Evolutionary conservation across 2,888 invertebrate genomes (phyloP), one percentile per base, ranked within the genome.

Genomic region (Spialia ferax): DNA sequence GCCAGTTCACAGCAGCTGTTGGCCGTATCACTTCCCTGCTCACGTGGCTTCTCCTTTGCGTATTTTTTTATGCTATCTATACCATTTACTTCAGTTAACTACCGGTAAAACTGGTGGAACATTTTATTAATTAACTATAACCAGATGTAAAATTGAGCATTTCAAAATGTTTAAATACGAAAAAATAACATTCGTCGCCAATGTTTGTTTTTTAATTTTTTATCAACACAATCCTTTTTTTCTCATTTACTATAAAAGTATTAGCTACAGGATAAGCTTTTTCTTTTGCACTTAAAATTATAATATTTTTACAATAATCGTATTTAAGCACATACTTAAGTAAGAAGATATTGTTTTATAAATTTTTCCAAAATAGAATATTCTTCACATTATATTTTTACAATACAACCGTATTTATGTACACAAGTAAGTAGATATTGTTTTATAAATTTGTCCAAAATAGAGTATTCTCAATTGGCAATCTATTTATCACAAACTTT

Each of bases 401-500:
- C 3, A 35, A 35, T 11, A 35, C 11, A 35, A 35, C 13, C 13
- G 13, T 35, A 3, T 10, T 35, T 13, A 35, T 35, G 10, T 3
- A 35, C n/a, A 1, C 2, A 35, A 35, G 13, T 13, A 3, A 35
- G 10, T 13, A 35, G 35, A 35, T 22, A 29, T 54, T 15, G 11
- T 55, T 32, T 10, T 32, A 55, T 32, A 5, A 29, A 55, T 55
- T 55, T 26, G n/a, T 57, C 15, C 23, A 15, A 23, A 20, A 38
- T 59, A 2, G 23, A 23, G n/a, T n/a, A 42, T 42, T 42, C n/a
- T 10, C 8, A 23, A 20, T 15, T 26, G 45, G 26, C 42, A 59
- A 59, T 59, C 45, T 59, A 45, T 45, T 26, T 42, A 59, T 35
- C 18, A 26, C 26, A 59, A 45, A 59, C 15, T 23, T 59, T 59